These are phyloP conservation scores for Pedicia rivosa DNA, from an alignment of 2,888 invertebrate genomes.

Conservation along the genomic window DNA sequence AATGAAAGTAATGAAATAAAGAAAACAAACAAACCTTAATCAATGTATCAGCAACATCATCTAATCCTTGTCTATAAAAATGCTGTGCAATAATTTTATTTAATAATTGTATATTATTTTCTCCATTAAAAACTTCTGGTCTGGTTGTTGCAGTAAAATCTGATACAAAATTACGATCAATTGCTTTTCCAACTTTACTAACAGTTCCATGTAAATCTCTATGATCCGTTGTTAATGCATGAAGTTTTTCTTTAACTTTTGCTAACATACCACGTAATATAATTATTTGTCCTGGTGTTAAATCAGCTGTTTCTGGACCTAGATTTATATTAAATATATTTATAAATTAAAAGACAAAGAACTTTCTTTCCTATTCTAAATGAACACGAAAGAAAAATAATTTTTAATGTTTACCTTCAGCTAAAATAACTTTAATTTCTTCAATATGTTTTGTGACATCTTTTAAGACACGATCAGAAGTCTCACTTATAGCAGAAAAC, in stretches of 20 bases:
- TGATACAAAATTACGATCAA: constrained; percentile 86
- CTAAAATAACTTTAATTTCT: constrained; percentile 22
- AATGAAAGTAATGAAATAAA: no score
- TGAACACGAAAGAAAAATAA: background rate
- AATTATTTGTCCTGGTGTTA: constrained; percentile 54
- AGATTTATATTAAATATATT: constrained; percentile 24
- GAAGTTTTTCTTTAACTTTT: constrained; percentile 67
- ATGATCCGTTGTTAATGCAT: constrained; percentile 73
- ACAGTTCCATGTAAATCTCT: constrained; percentile 55
- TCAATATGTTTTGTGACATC: constrained; percentile 24
- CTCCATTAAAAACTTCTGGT: constrained; percentile 54
- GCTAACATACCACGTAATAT: constrained; percentile 57
- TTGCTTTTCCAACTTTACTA: constrained; percentile 91
- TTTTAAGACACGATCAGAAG: constrained; percentile 22
- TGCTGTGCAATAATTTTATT: constrained; percentile 90
- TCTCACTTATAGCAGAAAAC: constrained; percentile 26
- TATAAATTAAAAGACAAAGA: constrained; percentile 2
- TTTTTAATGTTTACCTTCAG: constrained; percentile 16
- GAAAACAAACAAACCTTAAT: constrained; percentile 13
- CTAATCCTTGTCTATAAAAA: constrained; percentile 85
- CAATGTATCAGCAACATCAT: constrained; percentile 78
- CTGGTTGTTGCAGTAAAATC: constrained; percentile 82
- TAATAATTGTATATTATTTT: constrained; percentile 45
- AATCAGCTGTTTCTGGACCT: constrained; percentile 49
- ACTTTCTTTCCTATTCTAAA: no score